Base-by-base conservation (phyloP, 2,888 invertebrate genomes). In the Volucella bombylans region DNA sequence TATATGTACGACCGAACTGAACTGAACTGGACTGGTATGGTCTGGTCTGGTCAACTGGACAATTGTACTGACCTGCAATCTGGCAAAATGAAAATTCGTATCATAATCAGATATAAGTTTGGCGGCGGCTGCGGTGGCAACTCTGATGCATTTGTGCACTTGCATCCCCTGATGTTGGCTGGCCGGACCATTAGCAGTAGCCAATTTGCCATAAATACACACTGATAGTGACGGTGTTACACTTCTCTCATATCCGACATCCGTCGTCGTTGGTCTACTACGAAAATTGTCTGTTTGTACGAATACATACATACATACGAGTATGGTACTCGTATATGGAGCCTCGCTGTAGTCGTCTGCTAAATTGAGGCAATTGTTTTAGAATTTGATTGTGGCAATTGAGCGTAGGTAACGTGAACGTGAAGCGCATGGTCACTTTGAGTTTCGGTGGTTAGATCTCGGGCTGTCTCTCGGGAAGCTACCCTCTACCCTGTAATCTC, bases 341-440 rank as follows among this genome's bases (percentile, higher is more conserved):
- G 45, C 12, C 8, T 9, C 43, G 41, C 15, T 87, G 87, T 87
- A 77, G 76, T 85, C 85, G 85, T 72, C 85, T 85, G 76, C 76
- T 87, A 88, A 90, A 90, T 90, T 91, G 90, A 90, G 88, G 88
- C 89, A 90, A 90, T 90, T 90, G 89, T 88, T 89, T 89, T 87
- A 88, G 89, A 90, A 90, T 91, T 91, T 91, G 91, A 91, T 91
- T 91, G 91, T 89, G 90, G 89, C 90, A 91, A 91, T 91, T 91
- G 90, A 90, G 89, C 90, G 89, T 88, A 86, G 88, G 88, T 88
- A 87, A 87, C 67, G 74, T 54, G 74, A 86, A 86, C 82, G 87
- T 81, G 86, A 82, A 86, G 87, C 87, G 87, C 87, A 87, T 87
- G 87, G 87, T 82, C 87, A 87, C 85, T 85, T 85, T 77, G 77